Evolutionary conservation across 2,888 invertebrate species (phyloP).

Genomic region (Xylophagus ater): DNA sequence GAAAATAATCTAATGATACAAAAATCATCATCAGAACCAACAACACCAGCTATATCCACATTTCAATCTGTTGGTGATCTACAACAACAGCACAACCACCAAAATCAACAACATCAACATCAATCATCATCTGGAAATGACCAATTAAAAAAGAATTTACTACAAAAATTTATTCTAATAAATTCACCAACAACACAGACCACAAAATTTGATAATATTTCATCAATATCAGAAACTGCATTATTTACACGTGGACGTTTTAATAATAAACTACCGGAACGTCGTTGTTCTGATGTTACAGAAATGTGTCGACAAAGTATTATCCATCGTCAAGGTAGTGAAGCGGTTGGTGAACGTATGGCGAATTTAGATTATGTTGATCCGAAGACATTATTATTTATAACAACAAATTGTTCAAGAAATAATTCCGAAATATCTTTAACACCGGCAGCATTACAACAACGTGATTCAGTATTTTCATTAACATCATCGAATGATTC

Average conservation of each 20-base stretch:
- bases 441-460: constrained; percentile 25
- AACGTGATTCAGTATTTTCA: constrained; percentile 37
- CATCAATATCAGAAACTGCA: constrained; percentile 31
- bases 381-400: constrained; percentile 55
- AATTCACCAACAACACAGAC: too few relatives aligned
- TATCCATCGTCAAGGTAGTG: constrained; percentile 67
- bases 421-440: constrained; percentile 25
- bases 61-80: constrained; percentile 9
- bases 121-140: constrained; percentile 4
- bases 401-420: constrained; percentile 18
- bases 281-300: constrained; percentile 34
- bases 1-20: too few relatives aligned
- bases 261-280: constrained; percentile 27
- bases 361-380: constrained; percentile 81
- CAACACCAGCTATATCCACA: constrained; percentile 1
- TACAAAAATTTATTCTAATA: constrained; percentile 32
- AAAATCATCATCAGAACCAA: too few relatives aligned
- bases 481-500: constrained; percentile 38
- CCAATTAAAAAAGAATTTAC: constrained; percentile 24
- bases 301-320: constrained; percentile 37
- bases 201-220: constrained; percentile 23
- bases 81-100: constrained; percentile 6
- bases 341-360: constrained; percentile 74
- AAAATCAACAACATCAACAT: background rate
- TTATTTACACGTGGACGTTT: too few relatives aligned